These are phyloP conservation scores for Abramis brama DNA, from an alignment of 2,113 vertebrate species.

Conservation along the genomic window DNA sequence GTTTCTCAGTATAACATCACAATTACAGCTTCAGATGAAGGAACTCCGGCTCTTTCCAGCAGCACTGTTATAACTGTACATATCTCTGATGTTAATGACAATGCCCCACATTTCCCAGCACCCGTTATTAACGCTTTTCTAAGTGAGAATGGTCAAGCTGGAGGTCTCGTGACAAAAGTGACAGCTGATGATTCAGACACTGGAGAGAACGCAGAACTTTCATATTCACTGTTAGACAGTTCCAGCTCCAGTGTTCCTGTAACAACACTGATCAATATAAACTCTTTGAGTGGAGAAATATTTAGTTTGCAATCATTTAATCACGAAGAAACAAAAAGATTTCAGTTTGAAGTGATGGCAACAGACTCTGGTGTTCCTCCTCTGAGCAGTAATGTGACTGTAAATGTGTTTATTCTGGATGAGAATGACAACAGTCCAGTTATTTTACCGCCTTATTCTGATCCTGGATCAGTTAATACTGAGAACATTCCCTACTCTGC, in stretches of 20 bases:
- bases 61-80: slow-evolving; percentile 44
- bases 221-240: slow-evolving; percentile 59
- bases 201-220: slow-evolving; percentile 57
- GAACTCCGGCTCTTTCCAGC: slow-evolving; percentile 38
- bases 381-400: slow-evolving; percentile 47
- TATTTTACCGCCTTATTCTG: slow-evolving; percentile 70
- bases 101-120: slow-evolving; percentile 19
- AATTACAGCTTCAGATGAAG: slow-evolving; percentile 52
- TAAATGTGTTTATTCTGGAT: slow-evolving; percentile 49
- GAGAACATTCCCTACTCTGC: slow-evolving; percentile 76
- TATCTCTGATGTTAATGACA: slow-evolving; percentile 50
- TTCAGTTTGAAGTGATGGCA: slow-evolving; percentile 40
- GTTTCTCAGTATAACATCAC: slow-evolving; percentile 50
- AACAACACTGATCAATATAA: slow-evolving; percentile 69
- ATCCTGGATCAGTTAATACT: slow-evolving; percentile 71
- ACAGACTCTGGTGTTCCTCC: slow-evolving; percentile 42
- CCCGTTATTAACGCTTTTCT: slow-evolving; percentile 27
- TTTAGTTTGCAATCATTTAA: slow-evolving; percentile 63
- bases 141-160: slow-evolving; percentile 39
- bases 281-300: slow-evolving; percentile 62
- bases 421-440: slow-evolving; percentile 77
- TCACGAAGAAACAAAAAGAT: slow-evolving; percentile 51
- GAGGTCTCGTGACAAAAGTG: slow-evolving; percentile 18
- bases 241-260: slow-evolving; percentile 69
- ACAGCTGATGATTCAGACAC: slow-evolving; percentile 38